A percentile compares a stretch with the other conserved stretches of the same genome.
Conservation (phyloP, 2,888 invertebrate genomes). For the Zootermopsis nevadensis region DNA sequence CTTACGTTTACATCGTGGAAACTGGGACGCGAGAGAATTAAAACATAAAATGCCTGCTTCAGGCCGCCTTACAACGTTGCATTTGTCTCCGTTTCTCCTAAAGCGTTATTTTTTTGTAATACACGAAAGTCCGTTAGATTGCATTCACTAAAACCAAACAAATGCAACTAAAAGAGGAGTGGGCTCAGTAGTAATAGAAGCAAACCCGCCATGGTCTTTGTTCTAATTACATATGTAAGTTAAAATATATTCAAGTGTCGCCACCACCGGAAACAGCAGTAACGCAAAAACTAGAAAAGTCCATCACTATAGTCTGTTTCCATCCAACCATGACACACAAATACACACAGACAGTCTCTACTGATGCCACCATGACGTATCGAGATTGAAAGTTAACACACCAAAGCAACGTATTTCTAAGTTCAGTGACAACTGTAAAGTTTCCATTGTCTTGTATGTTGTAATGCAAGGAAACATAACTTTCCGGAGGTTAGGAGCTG, state of each 20-base stretch:
- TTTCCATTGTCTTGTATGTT: not conserved
- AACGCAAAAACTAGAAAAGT: slow-evolving; percentile 32
- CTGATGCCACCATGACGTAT: not conserved
- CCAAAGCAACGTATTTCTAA: not conserved
- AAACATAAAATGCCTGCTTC: too few relatives aligned
- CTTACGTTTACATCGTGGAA: too few relatives aligned
- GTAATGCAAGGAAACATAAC: not conserved
- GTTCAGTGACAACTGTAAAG: slow-evolving; percentile 5
- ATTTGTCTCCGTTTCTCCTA: too few relatives aligned
- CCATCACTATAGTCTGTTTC: slow-evolving; percentile 25
- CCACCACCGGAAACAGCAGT: not conserved
- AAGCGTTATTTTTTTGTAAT: too few relatives aligned
- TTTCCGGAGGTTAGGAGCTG: not conserved
- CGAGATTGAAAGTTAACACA: not conserved
- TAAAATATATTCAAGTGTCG: slow-evolving; percentile 32
- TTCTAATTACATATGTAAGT: slow-evolving; percentile 29
- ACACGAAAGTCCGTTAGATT: not conserved
- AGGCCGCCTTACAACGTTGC: too few relatives aligned
- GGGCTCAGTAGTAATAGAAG: not conserved
- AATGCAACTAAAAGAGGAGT: not conserved
- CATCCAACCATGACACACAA: slow-evolving; percentile 24
- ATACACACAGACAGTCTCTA: not conserved
- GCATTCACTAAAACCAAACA: slow-evolving; percentile 21
- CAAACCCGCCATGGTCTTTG: not conserved
- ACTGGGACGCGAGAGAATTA: too few relatives aligned